These are phyloP conservation scores for Agapetus fuscipes DNA, from an alignment of 2,888 invertebrate genomes.

Conservation along the genomic window DNA sequence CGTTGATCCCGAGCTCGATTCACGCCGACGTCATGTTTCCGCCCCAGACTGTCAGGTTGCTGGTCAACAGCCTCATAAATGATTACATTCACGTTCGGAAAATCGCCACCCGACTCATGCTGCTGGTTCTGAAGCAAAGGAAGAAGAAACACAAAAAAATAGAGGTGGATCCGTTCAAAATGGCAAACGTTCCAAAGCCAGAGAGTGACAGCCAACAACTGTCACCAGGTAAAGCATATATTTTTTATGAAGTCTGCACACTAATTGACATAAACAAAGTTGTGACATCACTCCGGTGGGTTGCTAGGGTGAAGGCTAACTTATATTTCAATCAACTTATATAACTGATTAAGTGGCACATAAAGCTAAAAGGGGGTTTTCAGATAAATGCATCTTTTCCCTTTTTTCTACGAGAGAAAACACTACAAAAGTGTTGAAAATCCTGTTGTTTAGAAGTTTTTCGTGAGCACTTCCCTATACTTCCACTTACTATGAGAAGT, in stretches of 20 bases:
- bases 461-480: too few species aligned
- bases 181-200: slow-evolving; percentile 33
- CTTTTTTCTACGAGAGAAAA: too few species aligned
- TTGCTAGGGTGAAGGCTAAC: too few species aligned
- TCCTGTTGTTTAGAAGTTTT: too few species aligned
- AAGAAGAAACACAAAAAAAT: slow-evolving; percentile 56
- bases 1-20: slow-evolving; percentile 60
- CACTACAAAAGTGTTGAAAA: too few species aligned
- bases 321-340: too few species aligned
- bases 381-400: too few species aligned
- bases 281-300: too few species aligned
- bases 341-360: too few species aligned
- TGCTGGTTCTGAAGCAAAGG: slow-evolving; percentile 60
- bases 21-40: slow-evolving; percentile 62
- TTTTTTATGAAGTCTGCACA: neutral
- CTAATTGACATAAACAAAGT: too few species aligned
- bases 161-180: slow-evolving; percentile 44
- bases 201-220: slow-evolving; percentile 23
- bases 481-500: too few species aligned
- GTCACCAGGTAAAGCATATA: slow-evolving; percentile 33
- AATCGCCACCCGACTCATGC: slow-evolving; percentile 51
- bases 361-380: too few species aligned
- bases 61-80: slow-evolving; percentile 56
- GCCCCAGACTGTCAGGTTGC: slow-evolving; percentile 50
- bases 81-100: slow-evolving; percentile 76